Evolutionary conservation across 2,797 vertebrate genomes (phyloP).

Genomic region (Melanotaenia pygmaea): DNA sequence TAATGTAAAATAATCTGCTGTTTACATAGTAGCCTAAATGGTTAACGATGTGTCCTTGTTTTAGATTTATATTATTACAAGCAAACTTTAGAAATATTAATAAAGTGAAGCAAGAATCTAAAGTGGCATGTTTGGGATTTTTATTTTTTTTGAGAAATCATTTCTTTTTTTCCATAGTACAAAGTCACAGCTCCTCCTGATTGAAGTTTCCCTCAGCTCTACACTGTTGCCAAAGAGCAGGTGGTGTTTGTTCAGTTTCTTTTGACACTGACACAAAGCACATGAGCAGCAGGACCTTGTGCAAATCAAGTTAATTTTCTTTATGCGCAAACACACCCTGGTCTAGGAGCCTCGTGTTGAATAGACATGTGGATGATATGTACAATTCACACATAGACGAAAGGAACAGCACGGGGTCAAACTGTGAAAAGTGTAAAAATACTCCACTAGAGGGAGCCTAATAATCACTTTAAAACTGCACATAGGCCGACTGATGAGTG

Average conservation of each 20-base stretch:
- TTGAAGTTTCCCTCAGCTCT: background rate
- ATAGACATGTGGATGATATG: background rate
- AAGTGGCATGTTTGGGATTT: background rate
- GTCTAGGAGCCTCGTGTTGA: background rate
- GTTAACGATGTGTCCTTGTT: too few species aligned
- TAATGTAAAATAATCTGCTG: too few species aligned
- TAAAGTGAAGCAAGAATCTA: background rate
- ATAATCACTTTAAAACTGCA: constrained; percentile 18
- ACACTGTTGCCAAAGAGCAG: background rate
- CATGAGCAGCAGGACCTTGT: background rate
- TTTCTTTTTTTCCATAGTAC: background rate
- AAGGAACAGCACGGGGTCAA: background rate
- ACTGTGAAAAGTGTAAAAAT: background rate
- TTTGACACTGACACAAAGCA: background rate
- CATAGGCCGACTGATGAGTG: background rate
- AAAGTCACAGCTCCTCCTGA: background rate
- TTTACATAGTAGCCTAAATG: too few species aligned
- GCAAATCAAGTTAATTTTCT: background rate
- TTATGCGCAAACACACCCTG: background rate
- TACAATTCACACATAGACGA: background rate
- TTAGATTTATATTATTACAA: too few species aligned
- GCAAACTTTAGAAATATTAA: too few species aligned
- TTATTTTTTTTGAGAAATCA: background rate
- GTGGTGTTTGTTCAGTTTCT: too few species aligned
- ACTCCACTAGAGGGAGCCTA: constrained; percentile 61